Evolutionary conservation across 2,888 invertebrate species (phyloP).

Genomic region (Mystacides longicornis): DNA sequence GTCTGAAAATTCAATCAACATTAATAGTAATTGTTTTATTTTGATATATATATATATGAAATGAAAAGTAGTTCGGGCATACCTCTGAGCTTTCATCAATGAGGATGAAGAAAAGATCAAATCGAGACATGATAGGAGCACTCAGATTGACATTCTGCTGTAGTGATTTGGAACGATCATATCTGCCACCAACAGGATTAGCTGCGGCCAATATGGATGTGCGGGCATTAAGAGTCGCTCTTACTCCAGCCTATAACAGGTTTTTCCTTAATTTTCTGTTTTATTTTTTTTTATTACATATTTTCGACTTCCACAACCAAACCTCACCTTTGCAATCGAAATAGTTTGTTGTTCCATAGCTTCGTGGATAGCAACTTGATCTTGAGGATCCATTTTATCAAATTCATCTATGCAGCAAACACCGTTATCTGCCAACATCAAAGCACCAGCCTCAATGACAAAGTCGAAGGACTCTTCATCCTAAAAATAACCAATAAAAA

Average conservation of each 20-base stretch:
- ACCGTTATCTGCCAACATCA: slow-evolving; percentile 98
- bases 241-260: slow-evolving; percentile 74
- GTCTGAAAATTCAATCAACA: slow-evolving; percentile 42
- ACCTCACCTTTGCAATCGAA: slow-evolving; percentile 86
- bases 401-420: slow-evolving; percentile 99
- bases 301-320: no score
- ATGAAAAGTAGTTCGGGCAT: slow-evolving; percentile 46
- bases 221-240: slow-evolving; percentile 94
- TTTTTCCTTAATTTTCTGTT: no score
- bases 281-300: no score
- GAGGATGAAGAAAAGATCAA: slow-evolving; percentile 96
- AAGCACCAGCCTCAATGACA: slow-evolving; percentile 98
- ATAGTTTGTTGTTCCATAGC: slow-evolving; percentile 99
- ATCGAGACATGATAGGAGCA: slow-evolving; percentile 98
- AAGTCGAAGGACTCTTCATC: slow-evolving; percentile 98
- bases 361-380: slow-evolving; percentile 99
- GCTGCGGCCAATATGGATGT: slow-evolving; percentile 98
- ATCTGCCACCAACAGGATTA: slow-evolving; percentile 95
- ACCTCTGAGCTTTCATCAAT: slow-evolving; percentile 94
- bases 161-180: slow-evolving; percentile 87
- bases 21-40: not conserved
- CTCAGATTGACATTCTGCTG: slow-evolving; percentile 90
- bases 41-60: not conserved
- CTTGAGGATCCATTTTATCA: slow-evolving; percentile 97
- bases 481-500: slow-evolving; percentile 30